phyloP scores from a whole-genome alignment of 1,140 invertebrate genomes.

The Phenacoccus solenopsis region DNA sequence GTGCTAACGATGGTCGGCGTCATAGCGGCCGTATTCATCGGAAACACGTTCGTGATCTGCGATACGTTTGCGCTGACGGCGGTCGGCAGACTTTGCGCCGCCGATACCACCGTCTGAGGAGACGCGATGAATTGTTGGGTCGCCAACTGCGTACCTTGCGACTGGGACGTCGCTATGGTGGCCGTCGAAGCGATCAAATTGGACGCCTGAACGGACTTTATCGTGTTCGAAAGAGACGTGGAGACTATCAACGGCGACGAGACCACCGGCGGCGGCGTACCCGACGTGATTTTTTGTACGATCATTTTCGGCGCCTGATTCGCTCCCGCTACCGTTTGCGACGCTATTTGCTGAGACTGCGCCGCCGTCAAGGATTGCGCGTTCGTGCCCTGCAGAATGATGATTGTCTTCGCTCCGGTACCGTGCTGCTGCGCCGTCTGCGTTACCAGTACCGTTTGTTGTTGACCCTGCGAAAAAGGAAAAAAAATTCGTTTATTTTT shows the following conservation, averaged over 20 bases:
- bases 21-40: conserved; percentile 2
- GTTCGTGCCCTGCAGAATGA: conserved; percentile 52
- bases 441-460: conserved; percentile 46
- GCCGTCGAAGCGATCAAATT: neutral
- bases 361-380: conserved; percentile 29
- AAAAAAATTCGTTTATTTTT: neutral
- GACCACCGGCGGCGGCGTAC: conserved; percentile 23
- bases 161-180: neutral
- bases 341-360: conserved; percentile 29
- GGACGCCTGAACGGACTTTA: conserved; percentile 17
- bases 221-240: conserved; percentile 2
- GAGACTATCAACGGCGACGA: conserved; percentile 28
- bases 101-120: neutral
- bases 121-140: neutral
- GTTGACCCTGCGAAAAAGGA: conserved; percentile 38
- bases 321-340: neutral
- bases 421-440: conserved; percentile 48
- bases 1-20: neutral
- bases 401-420: conserved; percentile 52
- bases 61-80: neutral
- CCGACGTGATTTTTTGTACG: conserved; percentile 4
- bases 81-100: conserved; percentile 18
- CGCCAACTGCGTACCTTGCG: neutral
- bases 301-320: neutral
- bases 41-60: conserved; percentile 6